Evolutionary conservation across 2,113 vertebrate genomes (phyloP).

Genomic region (Pycnonotus jocosus): DNA sequence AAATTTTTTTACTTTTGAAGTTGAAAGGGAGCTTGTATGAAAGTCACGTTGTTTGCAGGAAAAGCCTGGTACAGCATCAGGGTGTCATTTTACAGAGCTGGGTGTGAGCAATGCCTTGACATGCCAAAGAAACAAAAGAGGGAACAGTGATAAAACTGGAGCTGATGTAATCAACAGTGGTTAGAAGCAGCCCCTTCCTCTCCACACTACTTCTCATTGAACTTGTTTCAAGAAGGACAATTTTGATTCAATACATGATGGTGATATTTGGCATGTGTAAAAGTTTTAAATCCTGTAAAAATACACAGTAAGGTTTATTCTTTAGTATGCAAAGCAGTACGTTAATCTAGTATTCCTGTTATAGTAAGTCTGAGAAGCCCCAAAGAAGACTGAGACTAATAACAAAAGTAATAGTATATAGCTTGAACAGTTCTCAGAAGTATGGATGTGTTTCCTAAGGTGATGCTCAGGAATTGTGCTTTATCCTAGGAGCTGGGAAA

Average conservation of each 20-base stretch:
- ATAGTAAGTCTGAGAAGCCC: neutral
- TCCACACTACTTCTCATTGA: neutral
- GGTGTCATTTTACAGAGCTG: neutral
- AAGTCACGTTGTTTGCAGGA: constrained; percentile 13
- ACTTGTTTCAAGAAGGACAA: neutral
- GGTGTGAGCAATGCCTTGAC: neutral
- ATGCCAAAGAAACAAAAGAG: neutral
- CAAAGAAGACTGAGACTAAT: neutral
- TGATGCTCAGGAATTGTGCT: neutral
- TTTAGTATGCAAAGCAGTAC: neutral
- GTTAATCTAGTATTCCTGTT: neutral
- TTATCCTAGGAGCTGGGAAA: neutral
- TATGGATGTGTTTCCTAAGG: neutral
- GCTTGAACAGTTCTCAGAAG: neutral
- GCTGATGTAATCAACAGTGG: neutral
- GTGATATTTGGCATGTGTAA: neutral
- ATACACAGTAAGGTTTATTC: neutral
- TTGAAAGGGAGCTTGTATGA: constrained; percentile 5
- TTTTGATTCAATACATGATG: neutral
- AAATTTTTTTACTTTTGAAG: constrained; percentile 45
- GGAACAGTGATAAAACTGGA: neutral
- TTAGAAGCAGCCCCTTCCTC: neutral
- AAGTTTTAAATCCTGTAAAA: neutral
- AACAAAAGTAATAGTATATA: neutral
- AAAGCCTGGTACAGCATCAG: neutral